Percentiles rank a stretch among this genome's conserved stretches.
Evolutionary conservation across 2,797 vertebrate genomes (phyloP).

Genomic region (Scarus forsteni): DNA sequence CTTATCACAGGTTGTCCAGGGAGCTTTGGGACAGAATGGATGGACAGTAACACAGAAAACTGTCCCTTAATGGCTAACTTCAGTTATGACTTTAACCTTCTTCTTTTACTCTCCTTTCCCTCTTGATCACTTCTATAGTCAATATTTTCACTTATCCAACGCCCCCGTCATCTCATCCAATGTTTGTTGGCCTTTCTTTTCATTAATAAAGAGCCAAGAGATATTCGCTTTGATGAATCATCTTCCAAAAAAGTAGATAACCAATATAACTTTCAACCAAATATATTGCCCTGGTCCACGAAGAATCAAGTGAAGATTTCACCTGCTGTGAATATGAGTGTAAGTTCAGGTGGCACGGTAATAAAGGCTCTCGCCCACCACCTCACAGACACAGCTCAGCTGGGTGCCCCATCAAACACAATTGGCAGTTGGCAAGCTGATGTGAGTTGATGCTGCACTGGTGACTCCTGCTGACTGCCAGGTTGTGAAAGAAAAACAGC

Average conservation of each 20-base stretch:
- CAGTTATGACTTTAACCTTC: conserved; percentile 69
- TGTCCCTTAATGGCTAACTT: conserved; percentile 63
- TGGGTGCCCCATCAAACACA: conserved; percentile 12
- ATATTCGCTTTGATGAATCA: neutral
- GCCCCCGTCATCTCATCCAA: neutral
- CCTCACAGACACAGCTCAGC: conserved; percentile 3
- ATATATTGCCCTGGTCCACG: neutral
- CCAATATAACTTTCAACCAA: conserved; percentile 3
- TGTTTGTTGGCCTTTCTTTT: neutral
- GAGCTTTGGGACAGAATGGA: conserved; percentile 28
- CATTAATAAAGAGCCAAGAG: neutral
- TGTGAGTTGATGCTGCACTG: neutral
- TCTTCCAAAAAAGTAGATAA: neutral
- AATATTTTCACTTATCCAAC: neutral
- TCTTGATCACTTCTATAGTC: conserved; percentile 15
- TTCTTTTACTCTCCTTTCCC: conserved; percentile 38
- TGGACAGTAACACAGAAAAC: conserved; percentile 63
- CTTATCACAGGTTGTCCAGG: too few species aligned
- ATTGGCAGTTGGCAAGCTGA: conserved; percentile 10
- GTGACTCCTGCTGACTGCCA: conserved; percentile 2
- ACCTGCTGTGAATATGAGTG: neutral
- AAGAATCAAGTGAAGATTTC: neutral
- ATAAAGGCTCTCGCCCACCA: neutral
- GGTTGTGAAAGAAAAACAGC: neutral
- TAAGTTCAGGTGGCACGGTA: neutral